Base-by-base conservation (phyloP, 1,140 invertebrate genomes). In the Myzus persicae region DNA sequence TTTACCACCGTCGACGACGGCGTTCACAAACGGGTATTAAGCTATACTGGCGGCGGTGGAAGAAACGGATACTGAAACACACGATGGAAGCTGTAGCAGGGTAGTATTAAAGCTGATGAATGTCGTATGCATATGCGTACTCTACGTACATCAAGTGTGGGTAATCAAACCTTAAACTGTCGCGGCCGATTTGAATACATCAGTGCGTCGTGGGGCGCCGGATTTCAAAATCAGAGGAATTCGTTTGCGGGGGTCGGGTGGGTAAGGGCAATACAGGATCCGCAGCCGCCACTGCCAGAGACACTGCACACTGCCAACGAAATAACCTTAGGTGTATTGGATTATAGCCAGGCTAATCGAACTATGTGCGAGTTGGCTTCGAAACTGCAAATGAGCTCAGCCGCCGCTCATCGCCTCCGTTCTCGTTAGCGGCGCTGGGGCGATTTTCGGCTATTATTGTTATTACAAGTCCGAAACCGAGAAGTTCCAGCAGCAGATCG, bases 261-360 rank as follows among this genome's bases (percentile, higher is more conserved):
- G 40, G n/a, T 0, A 31, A n/a, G 20, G 31, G 44, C 5, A 22
- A 36, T 36, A n/a, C 59, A 18, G 87, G 31, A 36, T 20, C 31
- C n/a, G 2, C 44, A 5, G 46, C n/a, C 36, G n/a, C n/a, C 87
- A 46, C 24, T 85, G 46, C 87, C 87, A 51, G 87, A 89, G 31
- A 48, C 85, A n/a, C 46, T 8, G n/a, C 46, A 36, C n/a, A 38
- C 90, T 92, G 90, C 90, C 90, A 92, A 82, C 90, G 38, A 82
- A 82, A 92, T 81, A 46, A 82, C 67, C 90, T 92, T 81, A 46
- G 76, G 90, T 81, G 38, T 76, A 82, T 92, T 92, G 90, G 90
- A 92, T 92, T 92, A 92, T 36, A 46, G 90, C 90, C 90, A 92
- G 90, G 48, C 90, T 46, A 92, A 92, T 81, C 90, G 59, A 82